These are phyloP conservation scores for Mus spicilegus DNA, from an alignment of 2,113 vertebrate species.

Conservation along the genomic window DNA sequence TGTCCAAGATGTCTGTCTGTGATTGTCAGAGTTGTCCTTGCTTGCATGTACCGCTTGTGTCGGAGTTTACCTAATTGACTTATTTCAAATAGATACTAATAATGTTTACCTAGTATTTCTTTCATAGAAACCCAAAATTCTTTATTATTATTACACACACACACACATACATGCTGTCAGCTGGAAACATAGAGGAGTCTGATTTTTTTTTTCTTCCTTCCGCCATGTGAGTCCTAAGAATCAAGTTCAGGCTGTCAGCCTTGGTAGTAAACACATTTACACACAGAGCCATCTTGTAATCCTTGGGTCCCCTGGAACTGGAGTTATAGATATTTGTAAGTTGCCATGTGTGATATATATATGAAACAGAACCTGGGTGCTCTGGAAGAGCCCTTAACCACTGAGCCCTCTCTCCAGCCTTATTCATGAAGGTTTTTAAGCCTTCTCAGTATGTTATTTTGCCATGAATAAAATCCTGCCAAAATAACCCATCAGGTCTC, in stretches of 20 bases:
- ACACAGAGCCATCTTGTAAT: not conserved
- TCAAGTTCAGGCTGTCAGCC: not conserved
- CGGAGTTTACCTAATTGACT: slow-evolving; percentile 14
- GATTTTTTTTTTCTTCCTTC: too few relatives aligned
- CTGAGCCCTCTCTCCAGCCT: not conserved
- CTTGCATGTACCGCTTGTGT: not conserved
- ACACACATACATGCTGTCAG: not conserved
- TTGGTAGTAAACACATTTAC: not conserved
- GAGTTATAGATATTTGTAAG: not conserved
- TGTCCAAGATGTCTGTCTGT: not conserved
- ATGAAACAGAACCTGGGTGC: not conserved
- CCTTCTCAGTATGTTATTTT: not conserved
- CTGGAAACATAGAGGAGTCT: not conserved
- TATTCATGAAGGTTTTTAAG: not conserved
- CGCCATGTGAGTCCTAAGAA: not conserved
- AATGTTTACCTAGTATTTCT: not conserved
- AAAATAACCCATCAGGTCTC: not conserved
- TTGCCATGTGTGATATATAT: not conserved
- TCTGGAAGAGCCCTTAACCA: not conserved
- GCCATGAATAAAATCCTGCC: not conserved
- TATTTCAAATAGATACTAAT: not conserved
- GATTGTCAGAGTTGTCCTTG: not conserved
- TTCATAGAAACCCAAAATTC: not conserved
- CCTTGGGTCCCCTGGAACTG: not conserved
- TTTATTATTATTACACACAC: not conserved